Evolutionary conservation across 2,797 vertebrate species (phyloP), one percentile per base, ranked within the genome.

Genomic region (Enteromius treurensis): DNA sequence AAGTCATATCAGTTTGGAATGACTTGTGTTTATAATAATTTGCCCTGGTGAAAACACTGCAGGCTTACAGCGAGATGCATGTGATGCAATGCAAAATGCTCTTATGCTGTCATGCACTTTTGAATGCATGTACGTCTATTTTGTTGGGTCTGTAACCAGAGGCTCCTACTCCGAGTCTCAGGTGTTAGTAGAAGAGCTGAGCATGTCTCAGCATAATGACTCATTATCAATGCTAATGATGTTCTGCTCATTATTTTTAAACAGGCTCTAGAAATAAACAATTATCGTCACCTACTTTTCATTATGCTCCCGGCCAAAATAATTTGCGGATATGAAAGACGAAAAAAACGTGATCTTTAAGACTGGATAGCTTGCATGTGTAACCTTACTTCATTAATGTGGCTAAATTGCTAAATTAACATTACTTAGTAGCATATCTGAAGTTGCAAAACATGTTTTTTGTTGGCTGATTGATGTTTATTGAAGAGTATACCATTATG

Each of bases 131-230:
- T 79, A 17, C 60, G 47, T 53, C 85, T 83, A 68, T 75, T 60
- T 81, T 55, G 6, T 19, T 51, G 83, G 71, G 40, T 73, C 67
- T 83, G 77, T 49, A 47, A 77, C 70, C 77, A 64, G 80, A 81
- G 82, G 82, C 82, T 71, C 40, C 55, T 51, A 32, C 42, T 71
- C 37, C 0, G 65, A 70, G 85, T 86, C 87, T 87, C 83, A 87
- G 84, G 86, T 88, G 86, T 84, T 85, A 32, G 67, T 65, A 67
- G 53, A 83, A 76, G 79, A 82, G 29, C 84, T 42, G 86, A 83
- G 82, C 85, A 85, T 88, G 86, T 84, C 82, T 86, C 77, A 85
- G 84, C 87, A 88, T 86, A 88, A 87, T 87, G 81, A 86, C 79
- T 84, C 45, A 67, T 85, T 84, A 76, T 82, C 77, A 64, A 87